Conservation (phyloP, 1,140 invertebrate species). For the Grapholita molesta region DNA sequence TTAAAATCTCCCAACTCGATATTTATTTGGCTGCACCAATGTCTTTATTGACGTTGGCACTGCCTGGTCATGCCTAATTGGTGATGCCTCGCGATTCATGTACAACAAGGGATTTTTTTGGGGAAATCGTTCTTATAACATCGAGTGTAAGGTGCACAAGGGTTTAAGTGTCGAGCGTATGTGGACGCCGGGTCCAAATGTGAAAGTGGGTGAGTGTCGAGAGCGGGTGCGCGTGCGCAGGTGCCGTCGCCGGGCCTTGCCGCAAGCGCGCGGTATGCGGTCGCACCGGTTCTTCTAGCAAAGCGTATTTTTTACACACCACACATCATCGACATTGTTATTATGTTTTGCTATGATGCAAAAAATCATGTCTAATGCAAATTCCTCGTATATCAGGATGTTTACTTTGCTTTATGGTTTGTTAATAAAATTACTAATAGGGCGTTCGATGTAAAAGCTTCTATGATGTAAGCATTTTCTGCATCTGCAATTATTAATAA, state of each 20-base stretch:
- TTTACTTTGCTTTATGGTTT: neutral
- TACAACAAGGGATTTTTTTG: neutral
- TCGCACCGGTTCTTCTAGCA: conserved; percentile 75
- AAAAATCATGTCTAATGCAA: conserved; percentile 43
- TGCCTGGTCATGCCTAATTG: conserved; percentile 8
- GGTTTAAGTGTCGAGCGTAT: conserved; percentile 12
- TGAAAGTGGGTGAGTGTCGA: conserved; percentile 57
- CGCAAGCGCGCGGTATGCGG: conserved; percentile 72
- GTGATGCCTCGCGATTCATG: conserved; percentile 8
- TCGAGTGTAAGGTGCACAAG: neutral
- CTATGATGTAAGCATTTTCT: neutral
- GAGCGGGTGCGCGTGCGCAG: conserved; percentile 51
- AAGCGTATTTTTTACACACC: conserved; percentile 71
- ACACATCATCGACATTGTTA: conserved; percentile 74
- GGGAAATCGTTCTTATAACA: neutral
- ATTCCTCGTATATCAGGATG: conserved; percentile 1
- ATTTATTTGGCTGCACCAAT: conserved; percentile 8
- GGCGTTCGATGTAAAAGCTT: neutral
- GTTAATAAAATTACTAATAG: neutral
- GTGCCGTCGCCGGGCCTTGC: conserved; percentile 49
- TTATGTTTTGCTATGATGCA: conserved; percentile 71
- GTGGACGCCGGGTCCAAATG: conserved; percentile 22
- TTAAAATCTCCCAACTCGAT: neutral
- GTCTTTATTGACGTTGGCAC: neutral
- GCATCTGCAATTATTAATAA: neutral